Conservation (phyloP, 1,140 invertebrate genomes). For the Drosophila orena region DNA sequence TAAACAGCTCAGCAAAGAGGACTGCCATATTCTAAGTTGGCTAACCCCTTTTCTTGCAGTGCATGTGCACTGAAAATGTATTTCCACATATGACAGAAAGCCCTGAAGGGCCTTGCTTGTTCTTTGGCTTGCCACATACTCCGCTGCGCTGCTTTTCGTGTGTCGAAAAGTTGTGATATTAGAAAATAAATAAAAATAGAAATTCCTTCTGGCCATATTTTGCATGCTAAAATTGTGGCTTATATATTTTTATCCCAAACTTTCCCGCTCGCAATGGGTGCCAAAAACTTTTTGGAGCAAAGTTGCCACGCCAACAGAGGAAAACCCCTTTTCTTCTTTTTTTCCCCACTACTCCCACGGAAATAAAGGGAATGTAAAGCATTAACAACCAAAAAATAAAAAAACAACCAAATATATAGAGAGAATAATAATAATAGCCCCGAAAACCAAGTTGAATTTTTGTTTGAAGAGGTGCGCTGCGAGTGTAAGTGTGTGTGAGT, state of each 20-base stretch:
- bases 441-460: slow-evolving; percentile 61
- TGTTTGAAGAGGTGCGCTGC: slow-evolving; percentile 64
- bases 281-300: slow-evolving; percentile 57
- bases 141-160: slow-evolving; percentile 4
- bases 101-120: slow-evolving; percentile 18
- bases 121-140: slow-evolving; percentile 8
- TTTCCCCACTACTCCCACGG: slow-evolving; percentile 8
- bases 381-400: neutral
- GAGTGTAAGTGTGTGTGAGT: slow-evolving; percentile 18
- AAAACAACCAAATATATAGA: slow-evolving; percentile 6
- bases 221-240: slow-evolving; percentile 69
- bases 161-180: slow-evolving; percentile 45
- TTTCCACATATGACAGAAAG: slow-evolving; percentile 34
- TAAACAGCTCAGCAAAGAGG: too few relatives aligned
- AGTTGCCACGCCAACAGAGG: slow-evolving; percentile 41
- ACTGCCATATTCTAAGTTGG: too few relatives aligned
- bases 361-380: slow-evolving; percentile 20
- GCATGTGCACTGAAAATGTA: neutral
- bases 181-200: slow-evolving; percentile 47
- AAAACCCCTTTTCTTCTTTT: slow-evolving; percentile 6
- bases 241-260: slow-evolving; percentile 43
- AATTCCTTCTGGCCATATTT: slow-evolving; percentile 70
- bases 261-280: slow-evolving; percentile 11
- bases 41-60: neutral
- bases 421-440: slow-evolving; percentile 38